Percentiles rank a stretch among this genome's conserved stretches.
These are phyloP conservation scores for Ctenopoma multispine DNA, from an alignment of 2,797 vertebrate species.

Conservation along the genomic window DNA sequence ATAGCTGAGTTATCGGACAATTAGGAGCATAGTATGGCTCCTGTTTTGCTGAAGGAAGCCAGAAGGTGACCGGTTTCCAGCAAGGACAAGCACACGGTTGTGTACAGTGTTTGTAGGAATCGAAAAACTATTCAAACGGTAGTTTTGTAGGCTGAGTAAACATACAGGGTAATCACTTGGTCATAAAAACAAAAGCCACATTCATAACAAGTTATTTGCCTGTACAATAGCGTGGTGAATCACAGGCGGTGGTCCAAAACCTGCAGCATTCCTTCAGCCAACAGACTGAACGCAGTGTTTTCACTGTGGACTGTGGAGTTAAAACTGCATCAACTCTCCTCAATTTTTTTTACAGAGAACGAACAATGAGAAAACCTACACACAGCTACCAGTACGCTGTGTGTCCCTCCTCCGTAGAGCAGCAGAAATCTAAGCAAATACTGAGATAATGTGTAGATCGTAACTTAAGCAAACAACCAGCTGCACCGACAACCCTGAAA, in stretches of 20 bases:
- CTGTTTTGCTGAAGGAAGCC: not conserved
- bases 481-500: too few relatives aligned
- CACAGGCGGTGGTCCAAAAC: slow-evolving; percentile 16
- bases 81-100: not conserved
- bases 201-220: slow-evolving; percentile 33
- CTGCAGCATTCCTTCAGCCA: slow-evolving; percentile 3
- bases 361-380: too few relatives aligned
- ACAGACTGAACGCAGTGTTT: slow-evolving; percentile 7
- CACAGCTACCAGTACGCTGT: too few relatives aligned
- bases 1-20: not conserved
- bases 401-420: too few relatives aligned
- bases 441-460: too few relatives aligned
- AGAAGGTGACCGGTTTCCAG: slow-evolving; percentile 9
- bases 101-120: slow-evolving; percentile 2
- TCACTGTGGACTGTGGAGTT: not conserved
- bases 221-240: slow-evolving; percentile 3
- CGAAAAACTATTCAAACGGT: slow-evolving; percentile 9
- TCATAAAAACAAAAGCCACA: slow-evolving; percentile 34
- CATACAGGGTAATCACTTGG: slow-evolving; percentile 8
- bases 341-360: not conserved
- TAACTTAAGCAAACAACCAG: too few relatives aligned
- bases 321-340: not conserved
- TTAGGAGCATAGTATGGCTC: not conserved
- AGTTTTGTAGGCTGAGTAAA: slow-evolving; percentile 18
- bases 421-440: too few relatives aligned